Evolutionary conservation across 2,113 vertebrate species (phyloP), one percentile per base, ranked within the genome.

Genomic region (Lycaon pictus): DNA sequence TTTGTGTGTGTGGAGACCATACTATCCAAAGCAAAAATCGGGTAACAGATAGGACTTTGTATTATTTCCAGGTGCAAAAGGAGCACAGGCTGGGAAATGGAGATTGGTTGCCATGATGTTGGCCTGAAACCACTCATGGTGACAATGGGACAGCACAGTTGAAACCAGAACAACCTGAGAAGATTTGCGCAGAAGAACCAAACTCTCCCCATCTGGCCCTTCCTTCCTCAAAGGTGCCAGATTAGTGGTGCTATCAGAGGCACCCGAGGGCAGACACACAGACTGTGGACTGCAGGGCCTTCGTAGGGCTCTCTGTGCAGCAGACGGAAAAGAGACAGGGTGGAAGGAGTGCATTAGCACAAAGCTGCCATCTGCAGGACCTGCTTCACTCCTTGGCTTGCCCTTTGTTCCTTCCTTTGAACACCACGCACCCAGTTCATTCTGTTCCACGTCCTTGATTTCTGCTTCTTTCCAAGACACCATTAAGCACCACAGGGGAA

Each of bases 391-490:
- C 67, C 71, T 35, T 6, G 20, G 67, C 37, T 37, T 60, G 53
- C n/a, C 84, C 71, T 72, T 58, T 15, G 12, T 29, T 29, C 7
- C 16, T 25, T 90, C 35, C 25, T 72, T 48, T 10, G 80, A 76
- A 90, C 25, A 81, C 51, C 43, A 27, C 0, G 10, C 8, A 3
- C 23, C 19, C 53, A 8, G 55, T 37, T 72, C 65, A 12, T 51
- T 58, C 29, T 11, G 3, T 55, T 55, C 55, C 69, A 4, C 16
- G 69, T 19, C 16, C 37, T 25, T 51, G 69, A 63, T 80, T 55
- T 58, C 35, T n/a, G 16, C 9, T 92, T 53, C 51, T 76, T 88
- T 56, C 58, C 90, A 56, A 91, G 86, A 90, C 55, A 71, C 56
- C 15, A 11, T 12, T 20, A 25, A 48, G 63, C 25, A 35, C 37